These are phyloP conservation scores for Entomobrya proxima DNA, from an alignment of 2,888 invertebrate genomes.

Conservation along the genomic window DNA sequence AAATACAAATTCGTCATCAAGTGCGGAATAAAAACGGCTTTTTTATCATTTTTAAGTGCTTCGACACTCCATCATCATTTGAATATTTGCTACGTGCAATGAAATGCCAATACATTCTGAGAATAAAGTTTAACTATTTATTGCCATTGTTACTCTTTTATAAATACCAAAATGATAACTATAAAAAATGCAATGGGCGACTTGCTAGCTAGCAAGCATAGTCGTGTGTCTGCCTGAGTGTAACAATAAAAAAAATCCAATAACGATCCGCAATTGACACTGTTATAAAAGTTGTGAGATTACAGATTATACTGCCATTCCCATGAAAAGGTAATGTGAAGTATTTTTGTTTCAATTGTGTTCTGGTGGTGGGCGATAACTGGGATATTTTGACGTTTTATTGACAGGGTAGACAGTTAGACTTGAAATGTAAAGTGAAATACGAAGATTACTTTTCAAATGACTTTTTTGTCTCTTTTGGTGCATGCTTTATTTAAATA, in stretches of 20 bases:
- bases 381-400: slow-evolving; percentile 69
- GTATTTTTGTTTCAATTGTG: slow-evolving; percentile 14
- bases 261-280: too few species aligned
- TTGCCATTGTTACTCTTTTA: too few species aligned
- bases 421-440: slow-evolving; percentile 53
- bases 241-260: too few species aligned
- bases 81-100: not conserved
- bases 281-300: not conserved
- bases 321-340: not conserved
- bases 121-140: too few species aligned
- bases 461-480: slow-evolving; percentile 49
- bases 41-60: not conserved
- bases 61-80: too few species aligned
- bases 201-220: too few species aligned
- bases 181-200: too few species aligned
- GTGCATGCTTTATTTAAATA: not conserved
- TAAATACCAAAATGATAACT: too few species aligned
- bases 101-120: too few species aligned
- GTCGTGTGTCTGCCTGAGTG: not conserved
- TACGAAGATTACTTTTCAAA: slow-evolving; percentile 43
- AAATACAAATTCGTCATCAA: slow-evolving; percentile 38
- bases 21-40: slow-evolving; percentile 22
- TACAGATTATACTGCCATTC: not conserved
- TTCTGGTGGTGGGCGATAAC: slow-evolving; percentile 44
- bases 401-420: slow-evolving; percentile 63